A percentile compares a stretch with the other conserved stretches of the same genome.
Evolutionary conservation across 2,888 invertebrate genomes (phyloP).

Genomic region (Escarpia spicata): DNA sequence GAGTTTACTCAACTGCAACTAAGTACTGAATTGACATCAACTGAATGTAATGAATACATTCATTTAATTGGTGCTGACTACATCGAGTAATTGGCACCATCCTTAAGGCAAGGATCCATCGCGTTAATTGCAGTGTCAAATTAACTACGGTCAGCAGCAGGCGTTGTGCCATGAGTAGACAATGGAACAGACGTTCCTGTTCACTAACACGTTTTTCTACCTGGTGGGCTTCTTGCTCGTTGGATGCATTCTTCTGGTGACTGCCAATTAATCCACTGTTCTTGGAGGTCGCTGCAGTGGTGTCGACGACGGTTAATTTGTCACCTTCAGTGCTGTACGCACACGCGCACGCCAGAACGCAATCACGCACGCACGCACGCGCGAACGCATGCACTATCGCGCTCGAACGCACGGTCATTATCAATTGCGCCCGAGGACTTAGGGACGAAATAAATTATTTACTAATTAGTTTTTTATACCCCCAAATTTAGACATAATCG

Average conservation of each 20-base stretch:
- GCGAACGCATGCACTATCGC: neutral
- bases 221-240: neutral
- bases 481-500: too few species aligned
- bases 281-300: neutral
- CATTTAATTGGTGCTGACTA: neutral
- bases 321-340: neutral
- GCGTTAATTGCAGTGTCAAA: neutral
- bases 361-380: neutral
- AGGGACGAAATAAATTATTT: too few species aligned
- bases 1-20: too few species aligned
- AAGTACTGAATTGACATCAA: too few species aligned
- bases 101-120: neutral
- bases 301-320: neutral
- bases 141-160: neutral
- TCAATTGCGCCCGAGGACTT: neutral
- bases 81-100: neutral
- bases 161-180: neutral
- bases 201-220: neutral
- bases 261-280: neutral
- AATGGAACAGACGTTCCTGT: neutral
- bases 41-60: neutral
- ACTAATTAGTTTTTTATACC: too few species aligned
- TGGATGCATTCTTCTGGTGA: neutral
- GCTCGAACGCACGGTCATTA: too few species aligned
- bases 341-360: neutral